phyloP scores from a whole-genome alignment of 2,113 vertebrate genomes.

The Oreocharis arfaki region DNA sequence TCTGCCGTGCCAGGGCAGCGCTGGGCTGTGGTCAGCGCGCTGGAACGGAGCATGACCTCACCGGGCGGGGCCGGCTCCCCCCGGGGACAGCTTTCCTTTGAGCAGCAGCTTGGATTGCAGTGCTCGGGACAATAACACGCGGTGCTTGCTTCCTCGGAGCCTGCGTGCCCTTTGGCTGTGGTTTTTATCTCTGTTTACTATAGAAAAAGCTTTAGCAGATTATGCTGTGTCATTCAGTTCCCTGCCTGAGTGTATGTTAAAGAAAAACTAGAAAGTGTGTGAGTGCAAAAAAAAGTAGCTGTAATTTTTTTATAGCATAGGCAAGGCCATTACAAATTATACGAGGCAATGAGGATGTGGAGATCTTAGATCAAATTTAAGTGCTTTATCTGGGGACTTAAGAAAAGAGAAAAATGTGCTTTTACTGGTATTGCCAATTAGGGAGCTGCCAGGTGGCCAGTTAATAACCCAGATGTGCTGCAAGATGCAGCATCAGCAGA shows the following conservation, averaged over 20 bases:
- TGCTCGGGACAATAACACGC: rapidly evolving
- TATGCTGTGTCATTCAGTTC: conserved; percentile 35
- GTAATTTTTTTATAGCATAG: background rate
- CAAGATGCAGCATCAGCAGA: background rate
- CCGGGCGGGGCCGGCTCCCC: background rate
- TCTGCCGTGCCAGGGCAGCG: rapidly evolving
- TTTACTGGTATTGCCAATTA: conserved; percentile 20
- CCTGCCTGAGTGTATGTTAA: background rate
- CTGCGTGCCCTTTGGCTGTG: background rate
- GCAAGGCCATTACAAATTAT: background rate
- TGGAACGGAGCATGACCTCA: background rate
- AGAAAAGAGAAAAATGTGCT: background rate
- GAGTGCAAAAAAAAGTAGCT: background rate
- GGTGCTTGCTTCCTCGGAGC: background rate
- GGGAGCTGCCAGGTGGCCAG: conserved; percentile 7
- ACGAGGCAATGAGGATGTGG: background rate
- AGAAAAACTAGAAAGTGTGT: background rate
- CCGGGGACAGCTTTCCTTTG: background rate
- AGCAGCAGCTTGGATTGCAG: background rate
- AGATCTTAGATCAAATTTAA: conserved; percentile 21
- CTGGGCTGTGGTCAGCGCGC: rapidly evolving
- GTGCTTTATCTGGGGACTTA: background rate
- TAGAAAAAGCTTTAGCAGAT: conserved; percentile 14
- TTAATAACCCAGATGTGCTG: background rate
- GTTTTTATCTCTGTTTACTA: conserved; percentile 31